Base-by-base conservation (phyloP, 1,140 invertebrate species). In the Conopomorpha cramerella region DNA sequence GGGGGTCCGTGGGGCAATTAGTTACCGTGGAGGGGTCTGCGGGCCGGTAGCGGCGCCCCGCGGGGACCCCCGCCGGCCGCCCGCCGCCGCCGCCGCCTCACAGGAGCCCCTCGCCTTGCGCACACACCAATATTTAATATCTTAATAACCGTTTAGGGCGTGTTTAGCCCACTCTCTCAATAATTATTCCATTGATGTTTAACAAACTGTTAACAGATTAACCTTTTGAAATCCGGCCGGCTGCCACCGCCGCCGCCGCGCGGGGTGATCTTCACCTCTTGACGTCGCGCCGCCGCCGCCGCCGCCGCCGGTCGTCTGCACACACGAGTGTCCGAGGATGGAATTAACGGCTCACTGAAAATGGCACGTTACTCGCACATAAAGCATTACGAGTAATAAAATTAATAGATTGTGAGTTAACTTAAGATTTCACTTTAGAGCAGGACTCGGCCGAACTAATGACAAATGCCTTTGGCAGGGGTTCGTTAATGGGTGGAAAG, bases 101-200 rank as follows among this genome's bases (percentile, higher is more conserved):
- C 36, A 34, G 36, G 29, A 49, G 46, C 26, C 49, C 38, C 43
- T 36, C 23, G 37, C 39, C 16, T 39, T 39, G 40, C 46, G 43
- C 41, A 43, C 47, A 11, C 15, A 18, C 27, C 56, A 48, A 65
- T 68, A 65, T 73, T 63, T 73, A 68, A 73, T 73, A 73, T 68
- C 64, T 71, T 68, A 71, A 73, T 73, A 68, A 66, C 58, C 54
- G 46, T 54, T 71, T 60, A 63, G 56, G 49, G 58, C 42, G 54
- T 54, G 46, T 56, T 56, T 49, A 60, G 45, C 39, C 46, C 53
- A 46, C 53, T 52, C 41, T 32, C 17, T 32, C 15, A 55, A 55
- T 62, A 70, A 68, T 67, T 62, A 62, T 53, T 50, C 50, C 62
- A 55, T 60, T 23, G 19, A 23, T 23, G 19, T 23, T 23, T 23